These are phyloP conservation scores for Gymnocheta viridis DNA, from an alignment of 2,888 invertebrate species.

Conservation along the genomic window DNA sequence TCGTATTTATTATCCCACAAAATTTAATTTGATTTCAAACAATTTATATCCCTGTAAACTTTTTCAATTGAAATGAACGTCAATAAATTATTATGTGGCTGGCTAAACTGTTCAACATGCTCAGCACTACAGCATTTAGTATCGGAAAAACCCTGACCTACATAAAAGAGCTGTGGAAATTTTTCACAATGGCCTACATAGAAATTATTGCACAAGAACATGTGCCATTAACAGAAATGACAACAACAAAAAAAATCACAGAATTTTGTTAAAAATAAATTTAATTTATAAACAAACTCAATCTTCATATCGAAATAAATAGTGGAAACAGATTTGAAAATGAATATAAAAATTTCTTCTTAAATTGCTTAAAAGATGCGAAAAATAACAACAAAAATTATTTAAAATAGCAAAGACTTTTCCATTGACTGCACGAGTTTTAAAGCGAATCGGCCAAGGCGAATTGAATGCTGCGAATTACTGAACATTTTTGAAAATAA, in stretches of 20 bases:
- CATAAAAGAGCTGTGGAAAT: neutral
- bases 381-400: no score
- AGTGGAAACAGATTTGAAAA: no score
- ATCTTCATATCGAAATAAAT: neutral
- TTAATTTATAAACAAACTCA: neutral
- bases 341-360: no score
- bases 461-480: no score
- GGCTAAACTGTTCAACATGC: neutral
- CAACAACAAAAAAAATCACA: neutral
- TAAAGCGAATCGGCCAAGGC: no score
- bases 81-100: neutral
- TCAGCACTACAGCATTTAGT: neutral
- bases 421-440: no score
- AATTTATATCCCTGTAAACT: neutral
- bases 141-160: slow-evolving; percentile 41
- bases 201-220: slow-evolving; percentile 11
- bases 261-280: neutral
- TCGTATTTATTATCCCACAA: neutral
- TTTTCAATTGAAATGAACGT: neutral
- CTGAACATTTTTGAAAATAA: no score
- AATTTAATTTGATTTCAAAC: neutral
- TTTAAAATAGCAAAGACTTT: no score
- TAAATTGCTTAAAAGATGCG: no score
- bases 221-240: slow-evolving; percentile 15
- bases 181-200: slow-evolving; percentile 30